These are phyloP conservation scores for Bicyclus anynana DNA, from an alignment of 1,140 invertebrate genomes.

Conservation along the genomic window DNA sequence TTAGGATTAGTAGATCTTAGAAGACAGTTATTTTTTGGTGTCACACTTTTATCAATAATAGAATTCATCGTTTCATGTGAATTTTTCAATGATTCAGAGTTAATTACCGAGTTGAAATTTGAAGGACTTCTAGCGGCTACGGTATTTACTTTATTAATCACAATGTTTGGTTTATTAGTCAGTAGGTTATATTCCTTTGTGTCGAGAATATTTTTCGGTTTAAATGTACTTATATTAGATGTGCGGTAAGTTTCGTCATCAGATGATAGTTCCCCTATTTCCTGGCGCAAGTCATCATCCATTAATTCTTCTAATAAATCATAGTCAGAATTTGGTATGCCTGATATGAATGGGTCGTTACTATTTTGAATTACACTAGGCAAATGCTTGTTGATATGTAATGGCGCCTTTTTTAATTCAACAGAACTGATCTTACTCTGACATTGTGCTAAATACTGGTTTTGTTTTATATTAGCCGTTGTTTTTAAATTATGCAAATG, in stretches of 20 bases:
- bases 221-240: constrained; percentile 1
- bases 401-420: constrained; percentile 6
- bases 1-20: background rate
- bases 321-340: constrained; percentile 56
- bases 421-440: background rate
- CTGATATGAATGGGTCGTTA: constrained; percentile 52
- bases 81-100: background rate
- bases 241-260: constrained; percentile 50
- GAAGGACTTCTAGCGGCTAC: background rate
- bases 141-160: no score
- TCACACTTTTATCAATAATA: background rate
- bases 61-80: background rate
- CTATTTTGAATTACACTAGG: constrained; percentile 21
- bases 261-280: constrained; percentile 61
- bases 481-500: background rate
- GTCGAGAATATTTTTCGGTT: constrained; percentile 4
- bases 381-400: constrained; percentile 5
- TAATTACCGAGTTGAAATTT: no score
- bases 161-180: background rate
- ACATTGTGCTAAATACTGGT: background rate
- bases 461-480: constrained; percentile 1
- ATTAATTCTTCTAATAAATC: constrained; percentile 64
- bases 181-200: background rate
- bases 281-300: constrained; percentile 63
- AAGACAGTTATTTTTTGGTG: background rate